A percentile compares a stretch with the other conserved stretches of the same genome.
These are phyloP conservation scores for Erebia ligea DNA, from an alignment of 2,888 invertebrate genomes.

Conservation along the genomic window DNA sequence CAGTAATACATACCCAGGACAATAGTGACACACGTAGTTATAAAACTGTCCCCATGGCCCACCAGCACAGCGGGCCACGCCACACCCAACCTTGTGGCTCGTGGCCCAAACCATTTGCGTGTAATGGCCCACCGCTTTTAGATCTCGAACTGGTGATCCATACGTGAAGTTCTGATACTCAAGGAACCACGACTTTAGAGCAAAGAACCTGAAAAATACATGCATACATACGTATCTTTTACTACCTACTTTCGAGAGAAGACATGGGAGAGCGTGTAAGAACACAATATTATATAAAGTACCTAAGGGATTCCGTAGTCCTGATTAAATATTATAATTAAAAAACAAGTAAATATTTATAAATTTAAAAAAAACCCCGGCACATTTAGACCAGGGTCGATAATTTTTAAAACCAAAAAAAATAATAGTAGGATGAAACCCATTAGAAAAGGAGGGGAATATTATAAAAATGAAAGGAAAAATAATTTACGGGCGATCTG, in stretches of 20 bases:
- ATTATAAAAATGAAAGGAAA: too few species aligned
- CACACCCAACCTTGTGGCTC: conserved; percentile 90
- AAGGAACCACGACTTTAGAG: conserved; percentile 90
- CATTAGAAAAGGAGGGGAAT: too few species aligned
- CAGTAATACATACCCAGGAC: conserved; percentile 87
- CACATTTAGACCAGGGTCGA: too few species aligned
- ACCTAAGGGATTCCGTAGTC: too few species aligned
- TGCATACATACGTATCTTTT: not conserved
- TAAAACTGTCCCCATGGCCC: conserved; percentile 86
- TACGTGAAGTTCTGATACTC: conserved; percentile 90
- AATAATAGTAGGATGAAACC: too few species aligned
- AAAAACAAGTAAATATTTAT: too few species aligned
- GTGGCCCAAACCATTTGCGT: conserved; percentile 93
- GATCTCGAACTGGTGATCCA: conserved; percentile 83
- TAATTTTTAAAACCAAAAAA: too few species aligned
- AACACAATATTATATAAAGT: too few species aligned
- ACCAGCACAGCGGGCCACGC: conserved; percentile 87
- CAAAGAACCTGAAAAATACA: conserved; percentile 86
- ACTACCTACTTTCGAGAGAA: not conserved
- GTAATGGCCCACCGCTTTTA: conserved; percentile 89
- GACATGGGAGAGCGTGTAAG: too few species aligned
- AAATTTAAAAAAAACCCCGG: too few species aligned
- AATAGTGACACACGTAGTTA: conserved; percentile 93
- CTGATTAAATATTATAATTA: too few species aligned
- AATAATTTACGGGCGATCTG: too few species aligned